A percentile compares a stretch with the other conserved stretches of the same genome.
Evolutionary conservation across 2,888 invertebrate species (phyloP).

Genomic region (Drosophila seclusa): DNA sequence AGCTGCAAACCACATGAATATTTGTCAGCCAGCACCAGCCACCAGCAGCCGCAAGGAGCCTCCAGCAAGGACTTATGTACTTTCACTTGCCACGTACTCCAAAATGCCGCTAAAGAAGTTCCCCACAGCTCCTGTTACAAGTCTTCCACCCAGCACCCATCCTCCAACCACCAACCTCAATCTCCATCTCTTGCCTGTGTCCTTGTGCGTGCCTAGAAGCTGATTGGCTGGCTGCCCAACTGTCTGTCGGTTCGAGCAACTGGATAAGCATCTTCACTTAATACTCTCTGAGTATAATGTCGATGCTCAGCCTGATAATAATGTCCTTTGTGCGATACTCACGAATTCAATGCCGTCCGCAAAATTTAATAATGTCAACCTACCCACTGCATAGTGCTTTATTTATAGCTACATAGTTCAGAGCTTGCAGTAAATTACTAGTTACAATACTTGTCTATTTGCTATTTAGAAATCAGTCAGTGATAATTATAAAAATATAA

Average conservation of each 20-base stretch:
- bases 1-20: constrained; percentile 58
- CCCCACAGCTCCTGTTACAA: constrained; percentile 15
- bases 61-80: constrained; percentile 33
- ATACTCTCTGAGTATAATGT: constrained; percentile 75
- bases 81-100: constrained; percentile 63
- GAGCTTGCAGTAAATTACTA: constrained; percentile 11
- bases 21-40: constrained; percentile 51
- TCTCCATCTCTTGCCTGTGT: neutral
- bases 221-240: constrained; percentile 35
- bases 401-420: constrained; percentile 32
- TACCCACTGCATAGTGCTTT: constrained; percentile 28
- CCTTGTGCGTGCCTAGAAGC: constrained; percentile 35
- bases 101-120: constrained; percentile 27
- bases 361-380: constrained; percentile 73
- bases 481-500: no score
- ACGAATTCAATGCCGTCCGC: constrained; percentile 35
- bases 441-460: neutral
- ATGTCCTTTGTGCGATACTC: constrained; percentile 69
- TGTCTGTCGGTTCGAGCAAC: constrained; percentile 22
- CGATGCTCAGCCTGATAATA: constrained; percentile 74
- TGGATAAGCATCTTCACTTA: constrained; percentile 80
- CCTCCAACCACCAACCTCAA: neutral
- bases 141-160: neutral
- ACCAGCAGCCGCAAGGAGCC: constrained; percentile 20
- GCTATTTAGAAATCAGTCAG: neutral